phyloP scores from a whole-genome alignment of 2,888 invertebrate species.

The Chloroclysta siterata region DNA sequence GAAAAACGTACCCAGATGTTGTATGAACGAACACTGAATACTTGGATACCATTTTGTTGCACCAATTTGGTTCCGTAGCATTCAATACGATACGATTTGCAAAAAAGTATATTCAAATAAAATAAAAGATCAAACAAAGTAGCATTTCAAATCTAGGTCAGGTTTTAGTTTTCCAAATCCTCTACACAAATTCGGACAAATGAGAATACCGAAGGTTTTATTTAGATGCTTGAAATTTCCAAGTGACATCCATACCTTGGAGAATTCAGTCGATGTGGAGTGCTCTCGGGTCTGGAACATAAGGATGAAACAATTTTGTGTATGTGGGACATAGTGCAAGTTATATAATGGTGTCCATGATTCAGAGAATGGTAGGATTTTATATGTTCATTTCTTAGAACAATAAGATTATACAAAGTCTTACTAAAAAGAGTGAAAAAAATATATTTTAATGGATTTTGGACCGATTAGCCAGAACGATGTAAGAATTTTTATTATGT shows the following conservation, averaged over 20 bases:
- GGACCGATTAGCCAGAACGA: no score
- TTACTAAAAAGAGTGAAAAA: no score
- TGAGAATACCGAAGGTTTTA: no score
- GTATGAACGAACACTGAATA: no score
- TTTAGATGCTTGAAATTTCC: constrained; percentile 23
- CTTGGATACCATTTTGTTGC: no score
- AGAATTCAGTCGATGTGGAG: constrained; percentile 48
- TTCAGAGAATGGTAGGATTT: neutral
- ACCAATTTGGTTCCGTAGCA: no score
- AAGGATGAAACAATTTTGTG: constrained; percentile 28
- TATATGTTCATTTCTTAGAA: neutral
- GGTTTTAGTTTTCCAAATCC: neutral
- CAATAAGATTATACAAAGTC: no score
- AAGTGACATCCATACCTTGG: constrained; percentile 32
- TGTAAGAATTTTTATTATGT: no score
- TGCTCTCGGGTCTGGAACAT: constrained; percentile 10
- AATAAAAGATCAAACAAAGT: neutral
- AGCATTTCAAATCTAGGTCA: neutral
- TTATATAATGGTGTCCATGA: constrained; percentile 16
- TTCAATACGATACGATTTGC: no score
- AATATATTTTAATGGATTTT: no score
- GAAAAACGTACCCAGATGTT: no score
- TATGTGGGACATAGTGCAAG: constrained; percentile 16
- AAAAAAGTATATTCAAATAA: neutral
- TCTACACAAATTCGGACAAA: constrained; percentile 7